Conservation (phyloP, 2,113 vertebrate genomes). For the Salminus brasiliensis region DNA sequence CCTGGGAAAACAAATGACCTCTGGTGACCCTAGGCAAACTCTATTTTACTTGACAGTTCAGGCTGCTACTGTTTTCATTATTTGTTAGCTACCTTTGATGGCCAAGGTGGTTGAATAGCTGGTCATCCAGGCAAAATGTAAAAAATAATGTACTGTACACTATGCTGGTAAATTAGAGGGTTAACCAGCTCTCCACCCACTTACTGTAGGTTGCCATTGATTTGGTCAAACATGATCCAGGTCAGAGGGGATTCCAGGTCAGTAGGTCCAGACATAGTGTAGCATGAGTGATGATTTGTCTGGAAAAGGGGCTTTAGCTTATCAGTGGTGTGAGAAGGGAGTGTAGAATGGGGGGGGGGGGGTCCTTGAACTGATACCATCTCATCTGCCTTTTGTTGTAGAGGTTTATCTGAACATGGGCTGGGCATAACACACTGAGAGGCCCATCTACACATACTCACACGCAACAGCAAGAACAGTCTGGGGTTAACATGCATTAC, state of each 20-base stretch:
- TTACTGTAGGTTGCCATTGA: no score
- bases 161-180: no score
- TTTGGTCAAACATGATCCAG: no score
- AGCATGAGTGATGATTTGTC: constrained; percentile 40
- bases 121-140: no score
- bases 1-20: no score
- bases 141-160: no score
- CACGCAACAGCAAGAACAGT: constrained; percentile 16
- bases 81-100: no score
- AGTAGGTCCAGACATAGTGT: constrained; percentile 49
- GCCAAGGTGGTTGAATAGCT: no score
- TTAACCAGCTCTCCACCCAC: no score
- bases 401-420: constrained; percentile 60
- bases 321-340: constrained; percentile 59
- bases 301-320: constrained; percentile 40
- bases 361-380: constrained; percentile 57
- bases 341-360: constrained; percentile 10
- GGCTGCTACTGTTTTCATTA: no score
- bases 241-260: constrained; percentile 21
- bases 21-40: no score
- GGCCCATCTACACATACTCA: constrained; percentile 52
- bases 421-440: constrained; percentile 31
- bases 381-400: constrained; percentile 60
- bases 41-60: no score
- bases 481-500: not conserved